Percentiles rank a stretch among this genome's conserved stretches.
Evolutionary conservation across 2,113 vertebrate species (phyloP).

Genomic region (Eurystomus gularis): DNA sequence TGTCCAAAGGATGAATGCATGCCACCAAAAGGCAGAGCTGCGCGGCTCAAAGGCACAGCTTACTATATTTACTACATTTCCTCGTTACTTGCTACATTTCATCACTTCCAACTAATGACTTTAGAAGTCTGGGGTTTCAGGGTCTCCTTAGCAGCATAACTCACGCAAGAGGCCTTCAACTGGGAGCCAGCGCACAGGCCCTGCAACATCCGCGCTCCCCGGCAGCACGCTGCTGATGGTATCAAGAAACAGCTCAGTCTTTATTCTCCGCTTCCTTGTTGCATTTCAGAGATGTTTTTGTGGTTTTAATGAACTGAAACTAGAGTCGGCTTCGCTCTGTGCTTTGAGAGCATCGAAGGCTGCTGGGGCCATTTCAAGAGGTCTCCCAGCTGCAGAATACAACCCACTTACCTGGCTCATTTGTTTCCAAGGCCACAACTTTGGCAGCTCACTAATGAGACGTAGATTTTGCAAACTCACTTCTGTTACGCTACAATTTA

Average conservation of each 20-base stretch:
- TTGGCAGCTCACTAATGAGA: neutral
- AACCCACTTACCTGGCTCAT: neutral
- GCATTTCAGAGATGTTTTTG: conserved; percentile 32
- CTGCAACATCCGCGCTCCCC: neutral
- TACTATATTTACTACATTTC: no score
- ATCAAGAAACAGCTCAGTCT: neutral
- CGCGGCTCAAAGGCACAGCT: neutral
- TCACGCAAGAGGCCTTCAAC: accelerated
- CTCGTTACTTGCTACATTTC: neutral
- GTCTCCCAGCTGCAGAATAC: neutral
- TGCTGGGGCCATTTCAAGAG: neutral
- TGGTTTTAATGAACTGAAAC: conserved; percentile 50
- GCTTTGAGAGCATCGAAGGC: neutral
- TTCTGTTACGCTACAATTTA: neutral
- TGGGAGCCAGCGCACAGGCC: neutral
- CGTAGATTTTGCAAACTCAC: accelerated
- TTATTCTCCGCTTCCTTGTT: conserved; percentile 2
- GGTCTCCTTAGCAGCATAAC: neutral
- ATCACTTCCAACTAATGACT: neutral
- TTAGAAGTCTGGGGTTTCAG: neutral
- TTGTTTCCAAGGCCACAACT: neutral
- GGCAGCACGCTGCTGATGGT: neutral
- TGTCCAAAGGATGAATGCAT: neutral
- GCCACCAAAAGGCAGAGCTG: neutral
- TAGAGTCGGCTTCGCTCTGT: neutral